Percentiles rank a stretch among this genome's conserved stretches.
Conservation (phyloP, 2,797 vertebrate species). For the Bucorvus abyssinicus region DNA sequence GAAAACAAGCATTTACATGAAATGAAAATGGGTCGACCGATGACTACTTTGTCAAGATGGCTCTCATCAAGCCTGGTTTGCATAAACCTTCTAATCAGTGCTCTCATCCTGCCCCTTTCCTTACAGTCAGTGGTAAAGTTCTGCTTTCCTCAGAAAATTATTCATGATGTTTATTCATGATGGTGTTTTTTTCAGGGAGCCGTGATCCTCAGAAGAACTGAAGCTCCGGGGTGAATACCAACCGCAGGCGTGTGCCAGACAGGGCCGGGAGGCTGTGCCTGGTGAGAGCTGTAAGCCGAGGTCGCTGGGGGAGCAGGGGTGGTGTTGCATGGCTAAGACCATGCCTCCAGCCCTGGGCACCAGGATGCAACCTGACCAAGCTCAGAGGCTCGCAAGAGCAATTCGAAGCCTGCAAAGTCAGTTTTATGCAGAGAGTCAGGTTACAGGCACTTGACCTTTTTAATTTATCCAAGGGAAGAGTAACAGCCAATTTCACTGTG, state of each 20-base stretch:
- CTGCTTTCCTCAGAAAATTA: background rate
- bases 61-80: background rate
- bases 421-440: background rate
- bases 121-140: background rate
- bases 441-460: slow-evolving; percentile 1
- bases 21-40: background rate
- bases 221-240: background rate
- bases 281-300: fast-evolving
- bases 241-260: fast-evolving
- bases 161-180: slow-evolving; percentile 31
- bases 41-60: background rate
- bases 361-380: fast-evolving
- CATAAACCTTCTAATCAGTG: slow-evolving; percentile 12
- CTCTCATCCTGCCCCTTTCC: background rate
- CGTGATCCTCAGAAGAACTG: background rate
- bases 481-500: background rate
- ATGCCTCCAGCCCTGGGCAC: background rate
- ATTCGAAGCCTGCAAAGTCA: background rate
- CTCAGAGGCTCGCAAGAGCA: fast-evolving
- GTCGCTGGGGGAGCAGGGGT: background rate
- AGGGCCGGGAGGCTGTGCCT: background rate
- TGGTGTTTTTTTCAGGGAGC: background rate
- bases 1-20: background rate
- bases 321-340: no score
- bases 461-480: background rate